These are phyloP conservation scores for Perithous albicinctus DNA, from an alignment of 2,888 invertebrate species.

Conservation along the genomic window DNA sequence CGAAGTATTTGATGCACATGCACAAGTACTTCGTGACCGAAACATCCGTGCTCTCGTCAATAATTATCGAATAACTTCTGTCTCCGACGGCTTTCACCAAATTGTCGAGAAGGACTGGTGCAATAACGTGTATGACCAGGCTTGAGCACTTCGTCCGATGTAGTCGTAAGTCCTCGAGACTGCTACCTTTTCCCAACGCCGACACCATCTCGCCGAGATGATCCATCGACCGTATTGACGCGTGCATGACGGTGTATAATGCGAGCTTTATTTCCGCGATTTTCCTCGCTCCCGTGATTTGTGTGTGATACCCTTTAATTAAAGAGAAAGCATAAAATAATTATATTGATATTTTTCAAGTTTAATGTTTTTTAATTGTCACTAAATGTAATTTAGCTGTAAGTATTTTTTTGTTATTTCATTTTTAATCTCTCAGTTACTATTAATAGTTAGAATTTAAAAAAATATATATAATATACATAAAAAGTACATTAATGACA, in stretches of 20 bases:
- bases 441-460: too few relatives aligned
- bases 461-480: too few relatives aligned
- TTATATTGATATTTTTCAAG: not conserved
- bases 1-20: constrained; percentile 68
- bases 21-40: constrained; percentile 65
- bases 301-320: constrained; percentile 28
- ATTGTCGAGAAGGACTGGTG: constrained; percentile 58
- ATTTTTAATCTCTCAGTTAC: constrained; percentile 33
- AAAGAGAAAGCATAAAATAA: constrained; percentile 4
- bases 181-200: constrained; percentile 50
- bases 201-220: constrained; percentile 64
- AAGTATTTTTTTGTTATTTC: constrained; percentile 50
- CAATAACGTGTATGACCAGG: constrained; percentile 66
- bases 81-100: constrained; percentile 65
- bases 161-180: constrained; percentile 50
- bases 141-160: constrained; percentile 70
- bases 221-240: constrained; percentile 65
- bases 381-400: not conserved
- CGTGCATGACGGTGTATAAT: constrained; percentile 62
- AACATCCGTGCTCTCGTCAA: constrained; percentile 71
- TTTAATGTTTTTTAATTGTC: constrained; percentile 2
- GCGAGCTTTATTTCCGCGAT: constrained; percentile 65
- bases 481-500: not conserved
- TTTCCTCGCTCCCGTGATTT: constrained; percentile 21
- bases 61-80: constrained; percentile 62